Evolutionary conservation across 2,888 invertebrate species (phyloP), one percentile per base, ranked within the genome.

Genomic region (Sinhomidia bicolor): DNA sequence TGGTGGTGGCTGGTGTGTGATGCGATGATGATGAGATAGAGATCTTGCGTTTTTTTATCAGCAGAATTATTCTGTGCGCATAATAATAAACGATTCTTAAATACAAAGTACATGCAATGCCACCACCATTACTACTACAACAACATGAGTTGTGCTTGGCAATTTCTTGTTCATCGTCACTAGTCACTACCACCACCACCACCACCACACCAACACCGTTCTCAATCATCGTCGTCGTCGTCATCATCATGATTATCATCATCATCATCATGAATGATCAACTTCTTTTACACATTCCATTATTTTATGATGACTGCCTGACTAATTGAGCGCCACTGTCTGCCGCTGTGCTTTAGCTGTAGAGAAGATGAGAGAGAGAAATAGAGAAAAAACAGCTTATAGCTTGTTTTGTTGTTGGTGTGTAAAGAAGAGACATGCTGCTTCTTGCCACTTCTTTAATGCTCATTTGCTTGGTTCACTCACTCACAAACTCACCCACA

Each of bases 251-350:
- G 44, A 47, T 68, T 47, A 36, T 74, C 81, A 68, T 51, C 81
- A 62, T 47, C 65, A 44, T 29, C 10, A 9, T 20, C 41, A 12
- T 17, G 10, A n/a, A 76, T 44, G 32, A 79, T 54, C 79, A 80
- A 60, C 79, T 71, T 57, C 47, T 83, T 36, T 85, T 85, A 76
- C 84, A 85, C 76, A 85, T 85, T 84, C 62, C 84, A 85, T 85
- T 85, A 85, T 85, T 76, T 85, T 85, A 85, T 85, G 84, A 85
- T 85, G 84, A 85, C 84, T 85, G 84, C 84, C 74, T 85, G 84
- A 85, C 84, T 85, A 85, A 85, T 85, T 85, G 84, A 85, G 84
- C 84, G 84, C 84, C 84, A 85, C 84, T 78, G 84, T 85, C 84
- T 85, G 84, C 84, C 84, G 84, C 84, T 85, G 76, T 47, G 84